These are phyloP conservation scores for Borostomias antarcticus DNA, from an alignment of 2,797 vertebrate species.

Conservation along the genomic window DNA sequence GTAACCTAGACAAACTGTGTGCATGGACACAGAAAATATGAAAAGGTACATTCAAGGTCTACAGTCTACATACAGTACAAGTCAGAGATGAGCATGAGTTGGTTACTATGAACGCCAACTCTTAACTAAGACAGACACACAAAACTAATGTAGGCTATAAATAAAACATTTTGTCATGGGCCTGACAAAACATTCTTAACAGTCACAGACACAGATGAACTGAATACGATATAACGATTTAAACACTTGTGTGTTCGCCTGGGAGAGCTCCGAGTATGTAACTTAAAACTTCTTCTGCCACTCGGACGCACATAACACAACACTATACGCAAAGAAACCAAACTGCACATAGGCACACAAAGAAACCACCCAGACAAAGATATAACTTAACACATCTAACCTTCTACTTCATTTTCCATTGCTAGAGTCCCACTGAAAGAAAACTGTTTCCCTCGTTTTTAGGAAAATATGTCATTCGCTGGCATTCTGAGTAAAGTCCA, in stretches of 20 bases:
- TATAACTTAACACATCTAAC: slow-evolving; percentile 73
- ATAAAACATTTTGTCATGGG: background rate
- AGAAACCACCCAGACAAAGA: slow-evolving; percentile 45
- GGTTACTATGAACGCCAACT: background rate
- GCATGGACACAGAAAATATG: background rate
- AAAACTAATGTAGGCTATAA: background rate
- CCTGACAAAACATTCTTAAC: background rate
- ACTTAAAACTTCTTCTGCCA: slow-evolving; percentile 59
- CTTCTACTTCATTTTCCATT: slow-evolving; percentile 86
- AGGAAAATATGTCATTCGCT: slow-evolving; percentile 76
- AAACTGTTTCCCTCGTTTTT: slow-evolving; percentile 71
- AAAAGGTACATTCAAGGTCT: background rate
- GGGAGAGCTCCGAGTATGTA: slow-evolving; percentile 25
- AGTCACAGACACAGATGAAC: slow-evolving; percentile 7
- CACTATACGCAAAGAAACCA: no score
- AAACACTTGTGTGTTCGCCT: background rate
- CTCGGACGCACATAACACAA: slow-evolving; percentile 27
- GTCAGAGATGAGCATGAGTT: no score
- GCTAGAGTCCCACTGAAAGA: slow-evolving; percentile 72
- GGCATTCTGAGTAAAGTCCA: slow-evolving; percentile 77
- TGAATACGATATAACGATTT: background rate
- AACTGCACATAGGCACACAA: slow-evolving; percentile 40
- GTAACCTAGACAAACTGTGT: background rate
- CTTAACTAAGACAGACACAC: background rate
- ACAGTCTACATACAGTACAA: background rate